Conservation (phyloP, 2,888 invertebrate species). For the Anaspis maculata region DNA sequence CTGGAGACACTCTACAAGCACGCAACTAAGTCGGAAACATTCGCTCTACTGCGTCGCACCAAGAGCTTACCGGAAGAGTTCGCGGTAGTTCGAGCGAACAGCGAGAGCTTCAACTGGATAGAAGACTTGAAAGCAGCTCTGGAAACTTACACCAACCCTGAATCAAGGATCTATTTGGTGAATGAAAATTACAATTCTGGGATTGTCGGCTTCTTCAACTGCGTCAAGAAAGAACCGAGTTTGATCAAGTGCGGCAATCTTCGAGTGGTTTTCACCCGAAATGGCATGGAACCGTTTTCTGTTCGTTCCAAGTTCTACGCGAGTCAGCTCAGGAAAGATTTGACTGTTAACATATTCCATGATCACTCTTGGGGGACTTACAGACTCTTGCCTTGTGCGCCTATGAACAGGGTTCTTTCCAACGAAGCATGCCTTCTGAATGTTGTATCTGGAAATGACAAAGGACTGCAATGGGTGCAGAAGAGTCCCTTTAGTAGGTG, state of each 20-base stretch:
- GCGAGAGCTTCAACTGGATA: slow-evolving; percentile 13
- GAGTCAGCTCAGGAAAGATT: slow-evolving; percentile 20
- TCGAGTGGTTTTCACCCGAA: too few relatives aligned
- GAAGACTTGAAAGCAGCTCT: slow-evolving; percentile 12
- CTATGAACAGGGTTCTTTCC: slow-evolving; percentile 9
- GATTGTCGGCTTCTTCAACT: slow-evolving; percentile 23
- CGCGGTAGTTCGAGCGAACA: slow-evolving; percentile 8
- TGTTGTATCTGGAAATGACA: slow-evolving; percentile 1
- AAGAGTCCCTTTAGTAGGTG: too few relatives aligned
- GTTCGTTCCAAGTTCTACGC: slow-evolving; percentile 17
- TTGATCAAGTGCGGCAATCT: too few relatives aligned
- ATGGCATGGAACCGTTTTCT: slow-evolving; percentile 17
- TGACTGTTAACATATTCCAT: slow-evolving; percentile 22
- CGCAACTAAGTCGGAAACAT: slow-evolving; percentile 6
- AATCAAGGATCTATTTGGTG: slow-evolving; percentile 12
- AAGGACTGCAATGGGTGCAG: slow-evolving; percentile 57
- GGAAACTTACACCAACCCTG: slow-evolving; percentile 1
- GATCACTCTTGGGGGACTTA: slow-evolving; percentile 25
- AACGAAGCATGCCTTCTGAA: slow-evolving; percentile 43
- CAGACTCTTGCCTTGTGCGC: slow-evolving; percentile 16
- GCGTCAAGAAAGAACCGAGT: slow-evolving; percentile 9
- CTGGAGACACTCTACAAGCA: slow-evolving; percentile 7
- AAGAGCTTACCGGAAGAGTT: slow-evolving; percentile 7
- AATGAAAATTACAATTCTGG: slow-evolving; percentile 17
- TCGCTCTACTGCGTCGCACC: slow-evolving; percentile 6